Evolutionary conservation across 2,797 vertebrate genomes (phyloP).

Genomic region (Columba guinea): DNA sequence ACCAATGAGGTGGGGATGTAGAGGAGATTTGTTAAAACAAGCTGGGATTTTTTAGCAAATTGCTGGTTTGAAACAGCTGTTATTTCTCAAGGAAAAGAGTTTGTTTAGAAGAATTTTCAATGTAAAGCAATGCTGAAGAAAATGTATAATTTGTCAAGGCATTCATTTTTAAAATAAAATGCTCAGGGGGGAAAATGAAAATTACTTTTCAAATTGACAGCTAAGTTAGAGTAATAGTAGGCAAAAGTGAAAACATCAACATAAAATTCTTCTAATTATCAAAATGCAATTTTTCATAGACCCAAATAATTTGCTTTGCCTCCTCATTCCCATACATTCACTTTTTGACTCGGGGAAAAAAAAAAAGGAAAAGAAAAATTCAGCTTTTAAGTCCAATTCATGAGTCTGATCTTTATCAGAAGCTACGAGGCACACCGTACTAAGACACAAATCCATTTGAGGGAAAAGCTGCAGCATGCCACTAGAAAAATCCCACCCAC

Average conservation of each 20-base stretch:
- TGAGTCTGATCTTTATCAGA: neutral
- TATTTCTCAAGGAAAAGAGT: constrained; percentile 15
- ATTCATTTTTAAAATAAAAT: neutral
- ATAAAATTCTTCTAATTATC: neutral
- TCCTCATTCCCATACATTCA: neutral
- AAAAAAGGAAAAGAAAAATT: neutral
- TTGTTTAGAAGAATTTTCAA: constrained; percentile 3
- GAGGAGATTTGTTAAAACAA: neutral
- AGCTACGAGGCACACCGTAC: neutral
- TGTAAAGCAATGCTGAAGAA: neutral
- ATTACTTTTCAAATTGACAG: constrained; percentile 1
- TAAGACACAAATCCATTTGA: neutral
- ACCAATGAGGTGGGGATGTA: neutral
- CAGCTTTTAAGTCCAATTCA: neutral
- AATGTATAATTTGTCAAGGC: constrained; percentile 18
- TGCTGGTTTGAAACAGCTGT: constrained; percentile 19
- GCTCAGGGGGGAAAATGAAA: neutral
- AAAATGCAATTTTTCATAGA: neutral
- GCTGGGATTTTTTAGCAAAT: constrained; percentile 1
- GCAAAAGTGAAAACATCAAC: neutral
- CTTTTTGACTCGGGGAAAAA: neutral
- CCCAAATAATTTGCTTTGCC: neutral
- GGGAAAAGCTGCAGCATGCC: neutral
- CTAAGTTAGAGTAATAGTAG: neutral
- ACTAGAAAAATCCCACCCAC: neutral